These are phyloP conservation scores for Magallana ariakensis DNA, from an alignment of 1,140 invertebrate genomes.

Conservation along the genomic window DNA sequence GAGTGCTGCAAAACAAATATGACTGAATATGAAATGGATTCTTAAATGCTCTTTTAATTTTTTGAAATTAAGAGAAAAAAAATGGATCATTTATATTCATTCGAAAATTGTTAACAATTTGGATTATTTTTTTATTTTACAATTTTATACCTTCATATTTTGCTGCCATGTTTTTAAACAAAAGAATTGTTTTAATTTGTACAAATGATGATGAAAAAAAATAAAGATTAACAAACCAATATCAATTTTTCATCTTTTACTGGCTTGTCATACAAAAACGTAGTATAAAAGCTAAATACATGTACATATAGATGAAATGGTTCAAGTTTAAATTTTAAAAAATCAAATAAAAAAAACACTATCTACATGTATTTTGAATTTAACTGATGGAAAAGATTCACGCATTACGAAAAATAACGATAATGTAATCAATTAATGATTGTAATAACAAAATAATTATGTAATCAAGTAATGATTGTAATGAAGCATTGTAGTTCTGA, in stretches of 20 bases:
- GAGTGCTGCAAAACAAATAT: not conserved
- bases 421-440: too few relatives aligned
- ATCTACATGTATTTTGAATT: too few relatives aligned
- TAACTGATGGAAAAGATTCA: too few relatives aligned
- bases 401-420: too few relatives aligned
- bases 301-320: too few relatives aligned
- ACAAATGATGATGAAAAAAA: constrained; percentile 23
- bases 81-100: not conserved
- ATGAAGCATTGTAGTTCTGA: too few relatives aligned
- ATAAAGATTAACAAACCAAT: not conserved
- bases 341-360: not conserved
- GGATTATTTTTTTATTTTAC: constrained; percentile 15
- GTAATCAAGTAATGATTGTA: too few relatives aligned
- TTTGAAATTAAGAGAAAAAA: not conserved
- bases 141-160: constrained; percentile 24
- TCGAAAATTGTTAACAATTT: constrained; percentile 22
- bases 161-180: not conserved
- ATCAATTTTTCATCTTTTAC: too few relatives aligned
- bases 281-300: not conserved
- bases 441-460: too few relatives aligned
- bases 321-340: too few relatives aligned
- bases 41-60: not conserved
- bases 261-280: too few relatives aligned
- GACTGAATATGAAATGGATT: constrained; percentile 3
- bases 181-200: constrained; percentile 11